Percentiles rank a stretch among this genome's conserved stretches.
phyloP scores from a whole-genome alignment of 37 sponge, comb jelly and placozoan species.

The Cladorhizidae sp. region DNA sequence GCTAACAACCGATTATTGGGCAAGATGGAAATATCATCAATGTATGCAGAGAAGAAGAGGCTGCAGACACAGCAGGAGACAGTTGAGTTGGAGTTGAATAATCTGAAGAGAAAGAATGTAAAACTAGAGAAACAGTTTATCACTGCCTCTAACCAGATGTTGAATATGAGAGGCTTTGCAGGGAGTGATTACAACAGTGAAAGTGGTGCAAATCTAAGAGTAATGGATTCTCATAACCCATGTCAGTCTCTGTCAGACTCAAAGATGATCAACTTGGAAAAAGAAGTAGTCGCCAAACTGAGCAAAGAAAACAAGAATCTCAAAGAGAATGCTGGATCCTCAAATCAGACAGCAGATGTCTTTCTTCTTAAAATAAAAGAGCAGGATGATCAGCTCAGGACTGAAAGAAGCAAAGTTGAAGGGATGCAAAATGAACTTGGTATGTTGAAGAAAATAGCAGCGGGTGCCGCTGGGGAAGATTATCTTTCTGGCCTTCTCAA shows the following conservation, averaged over 20 bases:
- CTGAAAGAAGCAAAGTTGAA: conserved; percentile 10
- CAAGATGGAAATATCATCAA: conserved; percentile 26
- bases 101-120: conserved; percentile 36
- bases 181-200: not conserved
- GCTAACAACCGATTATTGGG: conserved; percentile 35
- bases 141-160: conserved; percentile 8
- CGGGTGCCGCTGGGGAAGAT: not conserved
- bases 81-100: conserved; percentile 47
- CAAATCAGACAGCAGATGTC: conserved; percentile 18
- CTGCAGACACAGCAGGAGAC: conserved; percentile 34
- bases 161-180: not conserved
- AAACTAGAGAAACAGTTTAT: conserved; percentile 43
- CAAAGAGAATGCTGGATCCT: not conserved
- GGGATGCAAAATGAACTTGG: conserved; percentile 8
- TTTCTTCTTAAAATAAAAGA: conserved; percentile 20
- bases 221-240: conserved; percentile 2
- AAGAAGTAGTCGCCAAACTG: conserved; percentile 8
- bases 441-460: not conserved
- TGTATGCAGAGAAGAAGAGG: conserved; percentile 25
- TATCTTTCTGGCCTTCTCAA: not conserved
- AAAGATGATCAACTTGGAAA: conserved; percentile 30
- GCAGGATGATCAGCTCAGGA: conserved; percentile 12
- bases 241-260: conserved; percentile 23
- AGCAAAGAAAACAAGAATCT: conserved; percentile 17
- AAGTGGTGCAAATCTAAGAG: not conserved